Conservation (phyloP, 2,888 invertebrate species). For the Nephrotoma flavescens region DNA sequence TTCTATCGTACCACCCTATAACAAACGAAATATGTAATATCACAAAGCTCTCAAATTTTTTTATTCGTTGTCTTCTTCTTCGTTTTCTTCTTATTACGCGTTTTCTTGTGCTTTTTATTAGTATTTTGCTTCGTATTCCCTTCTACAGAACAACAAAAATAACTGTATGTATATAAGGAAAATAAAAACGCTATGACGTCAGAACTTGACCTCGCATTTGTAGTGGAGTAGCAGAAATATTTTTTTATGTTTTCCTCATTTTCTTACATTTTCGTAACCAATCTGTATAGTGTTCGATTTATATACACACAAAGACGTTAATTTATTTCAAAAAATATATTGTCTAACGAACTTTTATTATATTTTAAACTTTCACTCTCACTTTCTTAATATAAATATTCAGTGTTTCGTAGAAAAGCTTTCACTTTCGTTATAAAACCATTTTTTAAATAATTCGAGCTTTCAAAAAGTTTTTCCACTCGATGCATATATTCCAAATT, state of each 20-base stretch:
- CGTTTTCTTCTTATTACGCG: not conserved
- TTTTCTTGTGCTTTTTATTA: not conserved
- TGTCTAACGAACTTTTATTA: not conserved
- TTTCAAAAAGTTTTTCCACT: not conserved
- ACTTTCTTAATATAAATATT: not conserved
- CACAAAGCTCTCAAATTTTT: not conserved
- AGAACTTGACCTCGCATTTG: conserved; percentile 4
- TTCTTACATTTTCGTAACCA: not conserved
- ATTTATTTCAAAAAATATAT: not conserved
- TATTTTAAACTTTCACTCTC: not conserved
- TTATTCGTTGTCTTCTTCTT: not conserved
- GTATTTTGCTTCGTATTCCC: not conserved
- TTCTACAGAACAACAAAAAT: not conserved
- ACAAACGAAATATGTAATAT: not conserved
- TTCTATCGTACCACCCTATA: not conserved
- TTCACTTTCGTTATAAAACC: not conserved
- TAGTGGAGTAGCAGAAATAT: not conserved
- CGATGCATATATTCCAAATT: not conserved
- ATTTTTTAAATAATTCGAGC: not conserved
- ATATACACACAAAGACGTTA: not conserved
- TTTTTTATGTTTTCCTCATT: not conserved
- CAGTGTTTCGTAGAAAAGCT: not conserved
- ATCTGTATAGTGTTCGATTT: not conserved
- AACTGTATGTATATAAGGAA: not conserved
- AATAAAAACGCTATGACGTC: conserved; percentile 4